Percentiles rank a stretch among this genome's conserved stretches.
phyloP scores from a whole-genome alignment of 2,797 vertebrate genomes.

The Pelobates cultripes region DNA sequence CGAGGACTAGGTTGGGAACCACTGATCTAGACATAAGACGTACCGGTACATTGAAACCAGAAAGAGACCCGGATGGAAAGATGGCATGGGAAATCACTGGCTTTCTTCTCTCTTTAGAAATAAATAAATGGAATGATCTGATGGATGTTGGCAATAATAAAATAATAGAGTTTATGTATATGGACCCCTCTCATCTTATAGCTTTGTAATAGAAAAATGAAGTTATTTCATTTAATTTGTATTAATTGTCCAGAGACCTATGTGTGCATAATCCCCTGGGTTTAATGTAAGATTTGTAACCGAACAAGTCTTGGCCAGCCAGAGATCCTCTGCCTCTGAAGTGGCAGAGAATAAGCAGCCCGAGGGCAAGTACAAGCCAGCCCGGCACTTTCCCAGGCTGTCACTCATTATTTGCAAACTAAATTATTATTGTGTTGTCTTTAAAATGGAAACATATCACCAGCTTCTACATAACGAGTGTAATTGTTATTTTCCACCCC shows the following conservation, averaged over 20 bases:
- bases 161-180: no score
- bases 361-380: not conserved
- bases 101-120: no score
- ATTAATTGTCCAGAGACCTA: not conserved
- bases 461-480: not conserved
- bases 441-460: not conserved
- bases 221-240: not conserved
- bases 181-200: no score
- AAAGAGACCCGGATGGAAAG: no score
- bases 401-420: not conserved
- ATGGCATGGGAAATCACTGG: no score
- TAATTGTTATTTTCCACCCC: not conserved
- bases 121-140: no score
- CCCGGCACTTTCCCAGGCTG: constrained; percentile 18
- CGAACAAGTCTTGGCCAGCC: not conserved
- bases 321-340: not conserved
- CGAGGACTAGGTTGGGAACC: no score
- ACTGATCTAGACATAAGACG: no score
- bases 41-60: no score
- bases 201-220: no score
- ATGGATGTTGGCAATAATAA: no score
- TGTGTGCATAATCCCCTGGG: not conserved
- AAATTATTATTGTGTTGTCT: constrained; percentile 1
- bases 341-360: not conserved
- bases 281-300: not conserved